Evolutionary conservation across 1,140 invertebrate genomes (phyloP).

Genomic region (honey bee (Apis mellifera)): DNA sequence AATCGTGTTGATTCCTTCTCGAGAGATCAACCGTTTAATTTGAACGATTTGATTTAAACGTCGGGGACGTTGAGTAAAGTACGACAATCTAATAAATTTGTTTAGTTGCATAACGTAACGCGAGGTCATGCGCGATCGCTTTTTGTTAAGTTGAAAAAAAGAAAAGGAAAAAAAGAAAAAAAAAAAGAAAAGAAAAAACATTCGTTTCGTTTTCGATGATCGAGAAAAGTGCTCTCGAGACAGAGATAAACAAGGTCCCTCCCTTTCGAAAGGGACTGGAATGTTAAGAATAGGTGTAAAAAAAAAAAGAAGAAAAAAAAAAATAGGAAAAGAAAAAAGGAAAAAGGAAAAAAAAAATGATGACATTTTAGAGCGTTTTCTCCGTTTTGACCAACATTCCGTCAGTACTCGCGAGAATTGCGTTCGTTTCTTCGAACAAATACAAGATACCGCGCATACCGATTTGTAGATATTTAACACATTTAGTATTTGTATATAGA

Average conservation of each 20-base stretch:
- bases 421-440: slow-evolving; percentile 18
- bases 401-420: background rate
- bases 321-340: no score
- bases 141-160: background rate
- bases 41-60: background rate
- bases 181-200: no score
- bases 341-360: no score
- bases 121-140: background rate
- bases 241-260: no score
- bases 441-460: background rate
- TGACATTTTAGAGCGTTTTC: background rate
- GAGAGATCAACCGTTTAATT: background rate
- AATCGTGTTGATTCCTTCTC: background rate
- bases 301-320: no score
- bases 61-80: background rate
- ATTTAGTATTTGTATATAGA: slow-evolving; percentile 64
- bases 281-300: no score
- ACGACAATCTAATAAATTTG: background rate
- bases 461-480: slow-evolving; percentile 63
- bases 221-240: background rate
- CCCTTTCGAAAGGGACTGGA: no score
- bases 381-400: background rate
- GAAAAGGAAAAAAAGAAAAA: no score
- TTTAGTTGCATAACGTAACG: background rate
- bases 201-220: no score